These are phyloP conservation scores for Dermatemys mawii DNA, from an alignment of 2,113 vertebrate genomes.

Conservation along the genomic window DNA sequence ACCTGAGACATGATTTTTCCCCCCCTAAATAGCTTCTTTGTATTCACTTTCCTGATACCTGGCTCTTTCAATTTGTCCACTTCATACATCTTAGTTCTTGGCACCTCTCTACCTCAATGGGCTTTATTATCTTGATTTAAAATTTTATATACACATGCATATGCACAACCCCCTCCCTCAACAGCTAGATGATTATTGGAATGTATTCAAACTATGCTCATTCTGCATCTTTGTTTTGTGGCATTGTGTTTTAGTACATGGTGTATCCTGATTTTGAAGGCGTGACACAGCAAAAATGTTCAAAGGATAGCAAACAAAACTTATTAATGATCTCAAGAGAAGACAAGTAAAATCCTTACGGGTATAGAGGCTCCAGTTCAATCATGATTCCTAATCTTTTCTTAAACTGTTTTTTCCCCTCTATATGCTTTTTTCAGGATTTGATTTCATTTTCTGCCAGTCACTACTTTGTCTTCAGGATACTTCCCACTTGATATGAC, in stretches of 20 bases:
- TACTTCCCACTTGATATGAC: not conserved
- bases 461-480: not conserved
- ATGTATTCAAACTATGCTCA: too few species aligned
- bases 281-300: not conserved
- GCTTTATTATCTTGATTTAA: too few species aligned
- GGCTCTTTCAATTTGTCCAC: too few species aligned
- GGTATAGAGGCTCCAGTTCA: not conserved
- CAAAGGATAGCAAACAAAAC: not conserved
- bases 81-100: too few species aligned
- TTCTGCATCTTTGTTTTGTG: not conserved
- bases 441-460: not conserved
- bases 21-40: too few species aligned
- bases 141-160: fast-evolving
- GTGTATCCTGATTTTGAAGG: not conserved
- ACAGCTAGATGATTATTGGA: not conserved
- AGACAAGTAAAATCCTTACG: not conserved
- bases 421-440: not conserved
- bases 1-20: too few species aligned
- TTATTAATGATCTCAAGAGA: not conserved
- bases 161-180: not conserved
- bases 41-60: too few species aligned
- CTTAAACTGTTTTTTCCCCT: not conserved
- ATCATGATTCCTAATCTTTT: not conserved
- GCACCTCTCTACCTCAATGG: too few species aligned
- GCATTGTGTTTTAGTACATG: not conserved